A percentile compares a stretch with the other conserved stretches of the same genome.
Conservation (phyloP, 2,797 vertebrate species). For the Gymnoscopelus microlampas region DNA sequence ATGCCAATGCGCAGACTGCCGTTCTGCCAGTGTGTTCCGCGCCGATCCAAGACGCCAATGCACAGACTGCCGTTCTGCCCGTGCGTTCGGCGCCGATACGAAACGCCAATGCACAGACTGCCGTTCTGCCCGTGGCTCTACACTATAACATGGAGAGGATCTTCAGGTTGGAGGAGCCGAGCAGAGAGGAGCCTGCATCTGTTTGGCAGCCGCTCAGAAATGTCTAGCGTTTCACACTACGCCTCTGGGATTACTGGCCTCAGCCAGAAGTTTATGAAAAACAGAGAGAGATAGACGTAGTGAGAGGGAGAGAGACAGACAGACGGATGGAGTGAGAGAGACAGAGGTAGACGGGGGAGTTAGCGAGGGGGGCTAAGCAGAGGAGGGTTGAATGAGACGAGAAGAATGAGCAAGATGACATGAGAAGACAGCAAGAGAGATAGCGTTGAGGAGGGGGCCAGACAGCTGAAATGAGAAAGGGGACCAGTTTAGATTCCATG, state of each 20-base stretch:
- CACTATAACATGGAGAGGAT: conserved; percentile 63
- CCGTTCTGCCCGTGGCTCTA: conserved; percentile 35
- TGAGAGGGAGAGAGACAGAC: conserved; percentile 1
- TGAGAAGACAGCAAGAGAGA: conserved; percentile 65
- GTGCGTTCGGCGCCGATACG: conserved; percentile 12
- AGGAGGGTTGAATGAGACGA: conserved; percentile 38
- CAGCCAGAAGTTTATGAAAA: conserved; percentile 82
- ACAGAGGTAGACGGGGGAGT: conserved; percentile 10
- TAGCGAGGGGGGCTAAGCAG: conserved; percentile 37
- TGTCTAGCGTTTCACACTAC: conserved; percentile 78
- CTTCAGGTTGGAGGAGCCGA: conserved; percentile 52
- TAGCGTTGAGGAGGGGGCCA: conserved; percentile 44
- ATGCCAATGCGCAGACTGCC: too few species aligned
- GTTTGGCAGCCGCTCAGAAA: conserved; percentile 76
- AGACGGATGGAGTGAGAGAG: conserved; percentile 26
- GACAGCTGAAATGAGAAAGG: conserved; percentile 64
- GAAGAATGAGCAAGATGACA: conserved; percentile 66
- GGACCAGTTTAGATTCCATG: conserved; percentile 63
- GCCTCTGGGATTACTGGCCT: conserved; percentile 72
- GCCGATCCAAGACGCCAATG: too few species aligned
- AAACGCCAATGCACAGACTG: conserved; percentile 38
- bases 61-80: conserved; percentile 2
- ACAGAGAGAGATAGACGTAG: conserved; percentile 58
- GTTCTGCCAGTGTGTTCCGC: too few species aligned
- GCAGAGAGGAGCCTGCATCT: conserved; percentile 75